Base-by-base conservation (phyloP, 2,888 invertebrate genomes). In the Drosophila prolongata region DNA sequence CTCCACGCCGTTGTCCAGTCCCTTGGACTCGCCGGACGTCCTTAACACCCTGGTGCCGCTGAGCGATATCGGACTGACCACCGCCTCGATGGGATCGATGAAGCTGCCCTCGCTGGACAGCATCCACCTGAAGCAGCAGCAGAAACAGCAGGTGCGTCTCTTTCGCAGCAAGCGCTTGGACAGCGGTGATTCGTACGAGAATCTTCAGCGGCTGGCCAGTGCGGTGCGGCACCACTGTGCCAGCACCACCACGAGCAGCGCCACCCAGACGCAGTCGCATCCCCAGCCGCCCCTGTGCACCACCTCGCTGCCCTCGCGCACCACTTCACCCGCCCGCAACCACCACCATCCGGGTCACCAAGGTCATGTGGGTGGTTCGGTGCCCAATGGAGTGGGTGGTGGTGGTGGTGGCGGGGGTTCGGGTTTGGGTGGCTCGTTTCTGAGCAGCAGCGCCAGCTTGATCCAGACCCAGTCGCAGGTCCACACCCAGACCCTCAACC, bases 1-100 rank as follows among this genome's bases (percentile, higher is more conserved):
- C 54, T 94, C 94, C 76, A 96, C 96, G 56, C 95, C 96, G 6
- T 93, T 96, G 67, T 96, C 96, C 78, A 96, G 96, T 73, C 97
- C 97, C n/a, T 93, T 96, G 90, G 97, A 97, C 91, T 96, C 96
- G 13, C 96, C 96, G 24, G 96, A 96, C 84, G 95, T 92, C 35
- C 87, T 94, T 60, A 91, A 94, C 50, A 92, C 92, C 6, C 70
- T 92, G 71, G 91, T 92, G 70, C 92, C 92, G 37, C 78, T 92
- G 2, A 90, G 92, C 76, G 92, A 92, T 56, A 91, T 92, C 66
- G 92, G 92, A 11, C 88, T 92, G 54, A 90, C 91, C 27, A 90
- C 92, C 40, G 90, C 92, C 34, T 92, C 92, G 14, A 92, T 92
- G 80, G 91, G 90, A 3, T 92, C 92, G 2, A 91, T 92, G 54